Conservation (phyloP, 2,888 invertebrate species). For the Caenorhabditis wallacei region DNA sequence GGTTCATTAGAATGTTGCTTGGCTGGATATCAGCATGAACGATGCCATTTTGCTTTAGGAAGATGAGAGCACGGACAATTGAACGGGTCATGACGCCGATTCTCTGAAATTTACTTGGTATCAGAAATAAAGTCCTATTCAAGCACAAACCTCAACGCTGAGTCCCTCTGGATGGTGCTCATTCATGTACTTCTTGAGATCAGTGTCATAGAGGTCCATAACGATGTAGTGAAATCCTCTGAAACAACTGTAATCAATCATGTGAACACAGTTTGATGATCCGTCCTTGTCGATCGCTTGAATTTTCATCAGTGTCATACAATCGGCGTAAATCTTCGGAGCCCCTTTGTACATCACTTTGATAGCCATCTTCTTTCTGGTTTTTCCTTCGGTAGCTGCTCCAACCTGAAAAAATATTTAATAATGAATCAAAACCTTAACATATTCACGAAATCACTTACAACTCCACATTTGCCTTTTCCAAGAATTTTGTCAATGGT, state of each 20-base stretch:
- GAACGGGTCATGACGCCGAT: background rate
- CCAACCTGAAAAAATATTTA: background rate
- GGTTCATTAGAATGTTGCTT: constrained; percentile 10
- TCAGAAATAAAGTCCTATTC: background rate
- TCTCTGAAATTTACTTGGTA: background rate
- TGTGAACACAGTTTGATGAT: background rate
- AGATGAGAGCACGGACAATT: constrained; percentile 1
- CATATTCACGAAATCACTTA: background rate
- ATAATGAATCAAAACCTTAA: background rate
- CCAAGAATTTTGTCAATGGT: background rate
- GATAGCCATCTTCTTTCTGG: constrained; percentile 12
- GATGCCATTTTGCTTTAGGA: background rate
- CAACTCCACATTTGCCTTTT: background rate
- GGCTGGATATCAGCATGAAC: constrained; percentile 30
- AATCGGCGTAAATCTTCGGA: background rate
- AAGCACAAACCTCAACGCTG: background rate
- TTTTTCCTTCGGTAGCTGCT: constrained; percentile 3
- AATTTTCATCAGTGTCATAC: background rate
- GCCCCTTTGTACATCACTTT: background rate
- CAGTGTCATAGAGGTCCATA: constrained; percentile 3
- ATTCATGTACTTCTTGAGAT: constrained; percentile 9
- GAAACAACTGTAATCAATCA: background rate
- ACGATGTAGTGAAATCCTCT: constrained; percentile 19
- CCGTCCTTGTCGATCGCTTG: background rate
- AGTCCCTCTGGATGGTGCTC: constrained; percentile 1